Conservation (phyloP, 2,888 invertebrate species). For the Plagodis dolabraria region DNA sequence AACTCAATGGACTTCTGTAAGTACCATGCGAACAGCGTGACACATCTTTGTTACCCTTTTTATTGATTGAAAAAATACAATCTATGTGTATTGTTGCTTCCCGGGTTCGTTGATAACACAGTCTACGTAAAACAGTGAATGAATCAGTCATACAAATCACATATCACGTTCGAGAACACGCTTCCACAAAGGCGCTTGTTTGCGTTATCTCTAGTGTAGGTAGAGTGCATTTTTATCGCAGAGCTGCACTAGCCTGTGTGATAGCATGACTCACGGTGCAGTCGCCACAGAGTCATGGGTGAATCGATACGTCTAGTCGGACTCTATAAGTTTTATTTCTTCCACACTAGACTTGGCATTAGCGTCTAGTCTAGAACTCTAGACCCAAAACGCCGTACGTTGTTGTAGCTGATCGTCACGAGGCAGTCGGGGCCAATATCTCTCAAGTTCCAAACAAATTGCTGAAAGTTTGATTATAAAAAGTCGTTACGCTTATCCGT, state of each 20-base stretch:
- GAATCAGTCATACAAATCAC: slow-evolving; percentile 1
- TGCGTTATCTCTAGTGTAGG: slow-evolving; percentile 23
- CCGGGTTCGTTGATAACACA: slow-evolving; percentile 3
- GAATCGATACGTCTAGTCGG: slow-evolving; percentile 55
- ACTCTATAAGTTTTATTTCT: slow-evolving; percentile 40
- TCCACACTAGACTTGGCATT: slow-evolving; percentile 33
- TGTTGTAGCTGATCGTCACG: background rate
- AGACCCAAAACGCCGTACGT: slow-evolving; percentile 3
- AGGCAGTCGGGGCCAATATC: background rate
- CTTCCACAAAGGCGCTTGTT: slow-evolving; percentile 5
- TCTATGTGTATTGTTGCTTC: background rate
- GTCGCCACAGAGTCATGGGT: slow-evolving; percentile 34
- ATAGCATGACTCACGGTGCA: slow-evolving; percentile 31
- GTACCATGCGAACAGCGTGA: too few relatives aligned
- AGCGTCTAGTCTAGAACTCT: slow-evolving; percentile 24
- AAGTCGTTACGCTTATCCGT: slow-evolving; percentile 41
- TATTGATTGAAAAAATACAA: background rate
- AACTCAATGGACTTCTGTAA: too few relatives aligned
- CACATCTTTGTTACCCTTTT: too few relatives aligned
- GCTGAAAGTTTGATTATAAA: slow-evolving; percentile 24
- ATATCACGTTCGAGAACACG: slow-evolving; percentile 16
- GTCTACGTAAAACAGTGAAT: slow-evolving; percentile 9
- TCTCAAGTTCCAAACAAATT: slow-evolving; percentile 23
- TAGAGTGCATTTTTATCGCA: slow-evolving; percentile 27
- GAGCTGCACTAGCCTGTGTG: slow-evolving; percentile 22